A percentile compares a stretch with the other conserved stretches of the same genome.
phyloP scores from a whole-genome alignment of 2,113 vertebrate species.

The Larimichthys polyactis region DNA sequence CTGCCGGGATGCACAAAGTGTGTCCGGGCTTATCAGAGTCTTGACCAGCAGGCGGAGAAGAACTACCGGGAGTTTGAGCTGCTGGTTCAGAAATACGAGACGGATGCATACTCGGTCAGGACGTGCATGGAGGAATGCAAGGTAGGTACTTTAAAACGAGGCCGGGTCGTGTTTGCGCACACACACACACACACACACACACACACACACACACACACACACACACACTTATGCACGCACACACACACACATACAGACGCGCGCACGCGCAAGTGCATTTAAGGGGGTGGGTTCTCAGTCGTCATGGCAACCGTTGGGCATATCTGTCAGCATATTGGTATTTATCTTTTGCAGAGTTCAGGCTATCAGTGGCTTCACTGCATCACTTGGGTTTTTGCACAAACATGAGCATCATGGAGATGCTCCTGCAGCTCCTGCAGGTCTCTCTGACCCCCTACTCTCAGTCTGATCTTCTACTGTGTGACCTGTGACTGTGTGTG shows the following conservation, averaged over 20 bases:
- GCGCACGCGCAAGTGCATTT: constrained; percentile 25
- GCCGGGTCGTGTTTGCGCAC: constrained; percentile 5
- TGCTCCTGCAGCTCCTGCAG: not conserved
- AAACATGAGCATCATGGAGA: not conserved
- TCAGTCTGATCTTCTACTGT: too few relatives aligned
- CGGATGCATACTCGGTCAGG: constrained; percentile 96
- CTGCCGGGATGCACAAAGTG: constrained; percentile 89
- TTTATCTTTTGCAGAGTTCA: constrained; percentile 46
- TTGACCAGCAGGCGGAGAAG: constrained; percentile 95
- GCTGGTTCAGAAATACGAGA: constrained; percentile 96
- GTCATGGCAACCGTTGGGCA: constrained; percentile 76
- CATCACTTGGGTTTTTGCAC: constrained; percentile 20
- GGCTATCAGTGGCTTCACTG: constrained; percentile 7
- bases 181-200: not conserved
- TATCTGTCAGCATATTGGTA: constrained; percentile 57
- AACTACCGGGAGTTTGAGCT: constrained; percentile 97
- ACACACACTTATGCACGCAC: too few relatives aligned
- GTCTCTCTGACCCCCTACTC: too few relatives aligned
- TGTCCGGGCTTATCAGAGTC: constrained; percentile 92
- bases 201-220: not conserved
- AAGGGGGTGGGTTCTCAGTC: constrained; percentile 67
- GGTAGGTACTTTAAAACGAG: constrained; percentile 87
- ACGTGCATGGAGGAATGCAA: constrained; percentile 98
- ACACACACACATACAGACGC: not conserved
- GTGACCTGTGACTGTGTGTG: constrained; percentile 27